Percentiles rank a stretch among this genome's conserved stretches.
These are phyloP conservation scores for Lontra canadensis DNA, from an alignment of 2,113 vertebrate species.

Conservation along the genomic window DNA sequence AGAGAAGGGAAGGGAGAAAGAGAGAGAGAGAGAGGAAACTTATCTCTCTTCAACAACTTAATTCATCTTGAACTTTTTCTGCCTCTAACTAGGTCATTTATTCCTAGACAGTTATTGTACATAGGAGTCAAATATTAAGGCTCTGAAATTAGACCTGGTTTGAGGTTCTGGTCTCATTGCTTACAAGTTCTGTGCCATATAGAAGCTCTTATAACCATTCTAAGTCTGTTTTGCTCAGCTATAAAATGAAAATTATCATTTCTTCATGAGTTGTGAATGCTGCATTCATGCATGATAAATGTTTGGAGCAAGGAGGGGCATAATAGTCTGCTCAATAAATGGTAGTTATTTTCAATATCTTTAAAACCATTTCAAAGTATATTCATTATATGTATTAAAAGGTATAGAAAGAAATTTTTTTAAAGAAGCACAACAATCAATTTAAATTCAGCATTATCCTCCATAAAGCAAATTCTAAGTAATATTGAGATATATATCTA, in stretches of 20 bases:
- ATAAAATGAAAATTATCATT: not conserved
- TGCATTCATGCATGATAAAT: not conserved
- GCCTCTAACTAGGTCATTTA: not conserved
- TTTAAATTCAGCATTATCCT: constrained; percentile 13
- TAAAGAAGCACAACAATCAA: not conserved
- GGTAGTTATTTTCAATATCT: not conserved
- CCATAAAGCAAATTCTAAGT: not conserved
- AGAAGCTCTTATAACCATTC: not conserved
- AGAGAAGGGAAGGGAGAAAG: too few species aligned
- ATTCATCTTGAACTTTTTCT: not conserved
- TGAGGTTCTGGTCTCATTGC: not conserved
- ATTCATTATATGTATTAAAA: not conserved
- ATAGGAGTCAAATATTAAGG: not conserved
- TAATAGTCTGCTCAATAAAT: not conserved
- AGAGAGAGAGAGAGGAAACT: not conserved
- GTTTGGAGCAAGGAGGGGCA: not conserved
- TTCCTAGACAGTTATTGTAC: too few species aligned
- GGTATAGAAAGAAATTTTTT: not conserved
- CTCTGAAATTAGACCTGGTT: not conserved
- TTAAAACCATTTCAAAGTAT: not conserved
- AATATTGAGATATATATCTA: not conserved
- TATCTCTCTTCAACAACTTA: not conserved
- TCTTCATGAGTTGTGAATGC: not conserved
- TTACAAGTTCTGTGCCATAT: not conserved
- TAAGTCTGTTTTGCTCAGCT: not conserved